Conservation (phyloP, 2,888 invertebrate species). For the Apomyelois bistriatella region DNA sequence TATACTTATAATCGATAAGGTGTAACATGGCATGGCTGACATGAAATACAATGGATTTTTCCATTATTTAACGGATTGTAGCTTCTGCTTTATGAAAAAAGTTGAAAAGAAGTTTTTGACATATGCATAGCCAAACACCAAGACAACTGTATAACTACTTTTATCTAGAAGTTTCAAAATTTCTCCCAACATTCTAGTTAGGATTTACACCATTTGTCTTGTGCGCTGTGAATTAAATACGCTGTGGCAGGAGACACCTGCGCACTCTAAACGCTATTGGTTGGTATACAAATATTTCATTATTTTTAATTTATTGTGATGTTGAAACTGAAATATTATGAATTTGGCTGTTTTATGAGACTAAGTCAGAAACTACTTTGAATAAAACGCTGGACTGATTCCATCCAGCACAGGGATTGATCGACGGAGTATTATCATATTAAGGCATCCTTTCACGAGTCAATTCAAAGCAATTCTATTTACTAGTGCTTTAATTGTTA, state of each 20-base stretch:
- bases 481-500: not conserved
- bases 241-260: not conserved
- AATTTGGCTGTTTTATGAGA: conserved; percentile 18
- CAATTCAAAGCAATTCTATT: not conserved
- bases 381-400: not conserved
- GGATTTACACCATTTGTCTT: conserved; percentile 1
- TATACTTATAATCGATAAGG: no score
- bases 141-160: conserved; percentile 11
- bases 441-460: not conserved
- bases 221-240: not conserved
- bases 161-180: conserved; percentile 9
- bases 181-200: conserved; percentile 14
- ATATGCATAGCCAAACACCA: conserved; percentile 12
- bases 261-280: conserved; percentile 6
- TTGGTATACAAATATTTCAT: conserved; percentile 1
- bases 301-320: not conserved
- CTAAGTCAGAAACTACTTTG: not conserved
- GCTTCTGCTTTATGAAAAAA: no score
- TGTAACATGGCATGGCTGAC: no score
- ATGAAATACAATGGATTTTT: no score
- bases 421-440: not conserved
- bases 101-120: no score
- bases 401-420: no score
- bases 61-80: no score
- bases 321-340: not conserved